Conservation (phyloP, 1,140 invertebrate genomes). For the Apis cerana region DNA sequence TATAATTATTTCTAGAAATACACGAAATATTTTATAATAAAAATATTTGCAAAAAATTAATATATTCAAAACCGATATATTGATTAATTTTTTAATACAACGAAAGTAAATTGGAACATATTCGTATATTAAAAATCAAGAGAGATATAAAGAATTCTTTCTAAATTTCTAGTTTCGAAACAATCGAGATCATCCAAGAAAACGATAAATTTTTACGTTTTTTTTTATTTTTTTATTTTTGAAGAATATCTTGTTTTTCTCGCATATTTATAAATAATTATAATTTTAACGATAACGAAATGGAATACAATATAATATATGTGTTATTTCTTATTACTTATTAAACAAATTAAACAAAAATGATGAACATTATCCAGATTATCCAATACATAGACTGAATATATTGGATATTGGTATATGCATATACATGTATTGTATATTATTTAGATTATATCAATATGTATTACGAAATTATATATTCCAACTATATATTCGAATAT, state of each 20-base stretch:
- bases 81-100: background rate
- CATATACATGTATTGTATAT: background rate
- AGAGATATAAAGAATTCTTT: background rate
- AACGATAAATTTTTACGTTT: too few species aligned
- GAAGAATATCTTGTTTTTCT: too few species aligned
- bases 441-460: background rate
- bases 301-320: too few species aligned
- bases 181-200: background rate
- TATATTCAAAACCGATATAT: background rate
- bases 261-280: too few species aligned
- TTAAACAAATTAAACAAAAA: background rate
- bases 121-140: background rate
- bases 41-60: background rate
- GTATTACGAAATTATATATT: background rate
- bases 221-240: too few species aligned
- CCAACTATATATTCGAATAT: background rate
- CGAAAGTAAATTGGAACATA: background rate
- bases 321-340: too few species aligned
- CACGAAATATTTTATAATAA: background rate
- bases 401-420: too few species aligned
- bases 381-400: too few species aligned
- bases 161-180: too few species aligned
- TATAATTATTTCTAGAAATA: background rate
- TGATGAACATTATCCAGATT: background rate
- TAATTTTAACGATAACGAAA: too few species aligned